phyloP scores from a whole-genome alignment of 2,113 vertebrate genomes.

The Cyprinus carpio region DNA sequence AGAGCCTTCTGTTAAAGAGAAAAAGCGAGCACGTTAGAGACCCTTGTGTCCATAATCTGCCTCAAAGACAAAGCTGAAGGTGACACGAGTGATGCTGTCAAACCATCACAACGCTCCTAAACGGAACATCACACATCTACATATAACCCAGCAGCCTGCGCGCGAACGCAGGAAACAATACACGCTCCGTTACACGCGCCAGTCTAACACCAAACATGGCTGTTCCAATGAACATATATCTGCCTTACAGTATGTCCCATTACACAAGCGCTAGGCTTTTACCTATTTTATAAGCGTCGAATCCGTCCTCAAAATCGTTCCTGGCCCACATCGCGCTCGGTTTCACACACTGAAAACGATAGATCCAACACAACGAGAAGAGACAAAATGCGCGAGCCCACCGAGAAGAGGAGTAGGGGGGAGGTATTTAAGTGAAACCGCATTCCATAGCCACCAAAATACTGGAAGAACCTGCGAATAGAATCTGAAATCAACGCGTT shows the following conservation, averaged over 20 bases:
- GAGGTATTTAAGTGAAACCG: slow-evolving; percentile 28
- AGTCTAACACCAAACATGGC: slow-evolving; percentile 22
- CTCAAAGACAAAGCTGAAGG: slow-evolving; percentile 13
- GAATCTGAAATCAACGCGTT: neutral
- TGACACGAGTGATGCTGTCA: slow-evolving; percentile 1
- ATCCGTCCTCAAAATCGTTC: slow-evolving; percentile 62
- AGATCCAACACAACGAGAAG: slow-evolving; percentile 1
- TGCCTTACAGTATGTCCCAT: neutral
- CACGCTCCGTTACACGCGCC: slow-evolving; percentile 32
- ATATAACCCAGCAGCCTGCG: neutral
- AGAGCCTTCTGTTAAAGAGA: neutral
- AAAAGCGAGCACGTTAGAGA: neutral
- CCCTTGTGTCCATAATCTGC: neutral
- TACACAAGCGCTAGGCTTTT: neutral
- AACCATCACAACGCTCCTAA: neutral
- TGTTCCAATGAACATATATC: neutral
- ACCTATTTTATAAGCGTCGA: slow-evolving; percentile 64
- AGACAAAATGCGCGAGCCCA: slow-evolving; percentile 34
- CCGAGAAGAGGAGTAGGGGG: slow-evolving; percentile 45
- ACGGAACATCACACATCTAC: neutral
- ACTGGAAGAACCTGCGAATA: neutral
- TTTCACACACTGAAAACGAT: slow-evolving; percentile 16
- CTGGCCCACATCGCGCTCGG: slow-evolving; percentile 65
- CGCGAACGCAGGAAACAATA: slow-evolving; percentile 16
- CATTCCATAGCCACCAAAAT: slow-evolving; percentile 26